A percentile compares a stretch with the other conserved stretches of the same genome.
Evolutionary conservation across 2,113 vertebrate species (phyloP).

Genomic region (Axis porcinus): DNA sequence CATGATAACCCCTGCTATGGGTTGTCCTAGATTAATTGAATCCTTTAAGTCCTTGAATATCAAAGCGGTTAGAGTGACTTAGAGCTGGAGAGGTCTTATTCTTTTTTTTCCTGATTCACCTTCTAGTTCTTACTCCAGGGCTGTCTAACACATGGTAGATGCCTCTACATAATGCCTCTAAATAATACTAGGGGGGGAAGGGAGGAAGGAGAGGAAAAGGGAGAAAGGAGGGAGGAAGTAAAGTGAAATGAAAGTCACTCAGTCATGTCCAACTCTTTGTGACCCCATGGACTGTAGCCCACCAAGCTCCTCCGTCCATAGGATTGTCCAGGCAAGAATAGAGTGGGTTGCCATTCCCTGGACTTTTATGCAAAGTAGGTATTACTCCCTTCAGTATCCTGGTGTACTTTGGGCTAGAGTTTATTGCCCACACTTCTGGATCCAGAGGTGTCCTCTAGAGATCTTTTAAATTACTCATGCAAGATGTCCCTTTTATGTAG

Average conservation of each 20-base stretch:
- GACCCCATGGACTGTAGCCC: not conserved
- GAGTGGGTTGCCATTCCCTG: not conserved
- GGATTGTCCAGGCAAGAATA: not conserved
- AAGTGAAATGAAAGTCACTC: not conserved
- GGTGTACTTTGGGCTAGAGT: not conserved
- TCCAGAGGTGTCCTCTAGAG: not conserved
- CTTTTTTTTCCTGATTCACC: not conserved
- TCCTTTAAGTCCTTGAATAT: constrained; percentile 30
- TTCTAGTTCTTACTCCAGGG: not conserved
- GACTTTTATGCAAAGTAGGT: not conserved
- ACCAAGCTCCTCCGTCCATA: not conserved
- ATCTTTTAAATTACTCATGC: not conserved
- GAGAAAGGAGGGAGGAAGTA: not conserved
- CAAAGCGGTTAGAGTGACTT: not conserved
- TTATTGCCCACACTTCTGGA: not conserved
- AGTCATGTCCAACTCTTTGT: not conserved
- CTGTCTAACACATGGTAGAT: not conserved
- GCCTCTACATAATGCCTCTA: not conserved
- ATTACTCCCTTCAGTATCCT: not conserved
- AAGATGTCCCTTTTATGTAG: not conserved
- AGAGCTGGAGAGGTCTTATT: not conserved
- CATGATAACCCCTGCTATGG: not conserved
- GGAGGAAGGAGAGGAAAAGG: not conserved
- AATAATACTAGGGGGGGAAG: not conserved
- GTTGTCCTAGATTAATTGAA: constrained; percentile 39